Evolutionary conservation across 2,797 vertebrate genomes (phyloP), one percentile per base, ranked within the genome.

Genomic region (Coilia nasus): DNA sequence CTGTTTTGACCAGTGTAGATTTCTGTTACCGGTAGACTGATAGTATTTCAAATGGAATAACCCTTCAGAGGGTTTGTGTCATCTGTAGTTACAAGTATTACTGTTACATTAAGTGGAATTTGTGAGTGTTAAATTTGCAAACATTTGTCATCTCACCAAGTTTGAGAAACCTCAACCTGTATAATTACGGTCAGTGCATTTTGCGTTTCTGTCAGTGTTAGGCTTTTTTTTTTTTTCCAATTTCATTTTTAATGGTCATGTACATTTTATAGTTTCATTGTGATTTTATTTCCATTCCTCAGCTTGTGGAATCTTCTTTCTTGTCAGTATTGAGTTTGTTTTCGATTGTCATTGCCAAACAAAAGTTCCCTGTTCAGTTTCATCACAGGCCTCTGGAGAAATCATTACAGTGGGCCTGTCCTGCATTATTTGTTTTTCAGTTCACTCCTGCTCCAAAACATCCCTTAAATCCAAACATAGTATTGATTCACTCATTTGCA

Each of bases 251-350:
- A 31, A 84, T 21, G 6, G 28, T 75, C 28, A 21, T 28, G 44
- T 71, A 21, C n/a, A 75, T 84, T 31, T 75, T 75, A 15, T 11
- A 56, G 17, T 50, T 84, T 57, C n/a, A n/a, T n/a, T 9, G n/a
- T 35, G 4, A 23, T 80, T 83, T 28, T 47, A 75, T 78, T 4
- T 28, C 64, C 31, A 35, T 44, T 75, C 67, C 35, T 75, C 67
- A 75, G 2, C 67, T 15, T 75, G 31, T 62, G 59, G 21, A 19
- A 10, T 62, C 9, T 62, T 21, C 21, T 23, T 31, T 12, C 35
- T 15, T 17, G 31, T 35, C 31, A 41, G 31, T 41, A 15, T 41
- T 41, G 67, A 75, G 67, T 17, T 75, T 15, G 19, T 6, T 28
- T 35, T 41, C 35, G 31, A 75, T 75, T 6, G 31, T 75, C 31